phyloP scores from a whole-genome alignment of 1,140 invertebrate species.

The Tigriopus japonicus region DNA sequence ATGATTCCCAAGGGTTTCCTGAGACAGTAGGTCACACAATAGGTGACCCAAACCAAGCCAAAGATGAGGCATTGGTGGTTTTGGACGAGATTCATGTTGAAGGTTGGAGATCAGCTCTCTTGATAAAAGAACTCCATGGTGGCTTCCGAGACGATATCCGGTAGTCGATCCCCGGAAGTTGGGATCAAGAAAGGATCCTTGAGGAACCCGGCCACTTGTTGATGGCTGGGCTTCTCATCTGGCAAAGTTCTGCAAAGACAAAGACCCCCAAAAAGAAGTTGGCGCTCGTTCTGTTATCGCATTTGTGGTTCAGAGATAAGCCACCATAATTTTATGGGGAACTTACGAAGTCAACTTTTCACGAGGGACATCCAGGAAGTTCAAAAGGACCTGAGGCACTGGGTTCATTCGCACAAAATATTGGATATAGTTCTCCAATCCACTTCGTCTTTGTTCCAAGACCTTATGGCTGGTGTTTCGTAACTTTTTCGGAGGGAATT shows the following conservation, averaged over 20 bases:
- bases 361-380: conserved; percentile 20
- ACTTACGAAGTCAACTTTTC: conserved; percentile 14
- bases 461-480: conserved; percentile 39
- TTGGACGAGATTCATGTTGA: neutral
- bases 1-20: conserved; percentile 32
- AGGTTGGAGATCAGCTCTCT: neutral
- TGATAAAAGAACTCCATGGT: conserved; percentile 3
- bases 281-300: neutral
- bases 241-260: conserved; percentile 13
- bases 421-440: conserved; percentile 37
- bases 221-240: conserved; percentile 15
- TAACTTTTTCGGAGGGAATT: conserved; percentile 41
- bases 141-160: conserved; percentile 14
- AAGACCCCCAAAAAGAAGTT: neutral
- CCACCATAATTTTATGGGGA: neutral
- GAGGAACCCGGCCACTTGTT: conserved; percentile 19
- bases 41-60: conserved; percentile 28
- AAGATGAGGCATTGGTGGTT: conserved; percentile 24
- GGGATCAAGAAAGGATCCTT: conserved; percentile 19
- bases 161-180: conserved; percentile 14
- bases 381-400: conserved; percentile 18
- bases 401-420: conserved; percentile 28
- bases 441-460: conserved; percentile 35
- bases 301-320: too few relatives aligned
- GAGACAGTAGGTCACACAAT: conserved; percentile 29